phyloP scores from a whole-genome alignment of 1,140 invertebrate genomes.

The Hypsibius dujardini region DNA sequence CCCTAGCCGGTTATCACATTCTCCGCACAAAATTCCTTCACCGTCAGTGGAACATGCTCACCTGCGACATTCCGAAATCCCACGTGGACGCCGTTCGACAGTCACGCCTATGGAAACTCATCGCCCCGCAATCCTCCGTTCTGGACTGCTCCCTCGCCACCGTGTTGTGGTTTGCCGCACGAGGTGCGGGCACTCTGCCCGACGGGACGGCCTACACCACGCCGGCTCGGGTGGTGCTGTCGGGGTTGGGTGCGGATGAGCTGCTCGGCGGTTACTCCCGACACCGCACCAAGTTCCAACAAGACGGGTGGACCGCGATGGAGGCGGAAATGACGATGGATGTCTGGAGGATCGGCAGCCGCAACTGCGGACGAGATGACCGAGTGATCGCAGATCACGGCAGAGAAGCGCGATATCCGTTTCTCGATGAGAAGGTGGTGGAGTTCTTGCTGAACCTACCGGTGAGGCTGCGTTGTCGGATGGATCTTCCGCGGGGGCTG shows the following conservation, averaged over 20 bases:
- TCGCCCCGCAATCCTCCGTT: slow-evolving; percentile 44
- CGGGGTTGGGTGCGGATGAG: slow-evolving; percentile 92
- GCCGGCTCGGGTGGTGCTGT: slow-evolving; percentile 48
- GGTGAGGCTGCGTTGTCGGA: slow-evolving; percentile 40
- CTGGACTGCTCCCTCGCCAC: slow-evolving; percentile 84
- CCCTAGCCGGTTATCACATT: slow-evolving; percentile 50
- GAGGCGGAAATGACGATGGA: slow-evolving; percentile 25
- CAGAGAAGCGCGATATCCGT: slow-evolving; percentile 55
- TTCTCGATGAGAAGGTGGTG: slow-evolving; percentile 74
- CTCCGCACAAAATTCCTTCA: slow-evolving; percentile 48
- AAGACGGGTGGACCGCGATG: slow-evolving; percentile 22
- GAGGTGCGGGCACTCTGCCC: slow-evolving; percentile 41
- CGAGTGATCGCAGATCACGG: slow-evolving; percentile 43
- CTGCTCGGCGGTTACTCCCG: slow-evolving; percentile 80
- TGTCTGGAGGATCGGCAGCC: slow-evolving; percentile 23
- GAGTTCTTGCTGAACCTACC: slow-evolving; percentile 49
- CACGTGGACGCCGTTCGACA: slow-evolving; percentile 40
- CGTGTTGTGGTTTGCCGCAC: slow-evolving; percentile 84
- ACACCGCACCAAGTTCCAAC: slow-evolving; percentile 47
- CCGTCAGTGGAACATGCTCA: slow-evolving; percentile 51
- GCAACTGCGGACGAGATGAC: slow-evolving; percentile 87
- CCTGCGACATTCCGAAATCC: slow-evolving; percentile 54
- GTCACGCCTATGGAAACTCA: not conserved
- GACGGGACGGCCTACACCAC: slow-evolving; percentile 19
- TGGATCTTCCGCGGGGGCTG: slow-evolving; percentile 46